Evolutionary conservation across 1,140 invertebrate genomes (phyloP).

Genomic region (Liolophura sinensis): DNA sequence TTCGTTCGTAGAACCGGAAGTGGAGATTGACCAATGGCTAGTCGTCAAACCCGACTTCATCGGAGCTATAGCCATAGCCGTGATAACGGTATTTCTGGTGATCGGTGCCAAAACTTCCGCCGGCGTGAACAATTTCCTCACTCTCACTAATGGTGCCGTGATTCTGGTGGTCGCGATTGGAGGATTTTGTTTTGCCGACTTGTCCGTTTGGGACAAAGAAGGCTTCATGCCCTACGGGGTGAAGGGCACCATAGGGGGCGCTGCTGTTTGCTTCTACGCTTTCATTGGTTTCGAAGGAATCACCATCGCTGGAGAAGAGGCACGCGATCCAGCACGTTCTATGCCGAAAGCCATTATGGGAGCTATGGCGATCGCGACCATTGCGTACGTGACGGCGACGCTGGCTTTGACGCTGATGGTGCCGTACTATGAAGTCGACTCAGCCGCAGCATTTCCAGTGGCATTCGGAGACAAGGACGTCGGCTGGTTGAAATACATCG

Average conservation of each 20-base stretch:
- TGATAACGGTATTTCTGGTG: slow-evolving; percentile 57
- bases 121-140: slow-evolving; percentile 77
- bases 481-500: slow-evolving; percentile 12
- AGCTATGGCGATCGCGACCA: slow-evolving; percentile 77
- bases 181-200: slow-evolving; percentile 20
- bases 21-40: slow-evolving; percentile 11
- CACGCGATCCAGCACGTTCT: slow-evolving; percentile 74
- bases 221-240: slow-evolving; percentile 33
- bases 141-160: slow-evolving; percentile 63
- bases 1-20: slow-evolving; percentile 55
- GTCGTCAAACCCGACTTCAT: slow-evolving; percentile 77
- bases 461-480: slow-evolving; percentile 13
- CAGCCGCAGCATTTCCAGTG: slow-evolving; percentile 18
- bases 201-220: slow-evolving; percentile 20
- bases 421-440: slow-evolving; percentile 64
- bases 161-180: slow-evolving; percentile 65
- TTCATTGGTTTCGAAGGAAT: slow-evolving; percentile 63
- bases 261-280: slow-evolving; percentile 36
- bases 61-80: slow-evolving; percentile 65
- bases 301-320: slow-evolving; percentile 87
- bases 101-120: slow-evolving; percentile 78
- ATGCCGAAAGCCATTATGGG: slow-evolving; percentile 81
- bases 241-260: slow-evolving; percentile 26
- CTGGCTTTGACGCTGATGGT: slow-evolving; percentile 82
- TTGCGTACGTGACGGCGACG: slow-evolving; percentile 80